These are phyloP conservation scores for Elephas maximus DNA, from an alignment of 2,113 vertebrate species.

Conservation along the genomic window DNA sequence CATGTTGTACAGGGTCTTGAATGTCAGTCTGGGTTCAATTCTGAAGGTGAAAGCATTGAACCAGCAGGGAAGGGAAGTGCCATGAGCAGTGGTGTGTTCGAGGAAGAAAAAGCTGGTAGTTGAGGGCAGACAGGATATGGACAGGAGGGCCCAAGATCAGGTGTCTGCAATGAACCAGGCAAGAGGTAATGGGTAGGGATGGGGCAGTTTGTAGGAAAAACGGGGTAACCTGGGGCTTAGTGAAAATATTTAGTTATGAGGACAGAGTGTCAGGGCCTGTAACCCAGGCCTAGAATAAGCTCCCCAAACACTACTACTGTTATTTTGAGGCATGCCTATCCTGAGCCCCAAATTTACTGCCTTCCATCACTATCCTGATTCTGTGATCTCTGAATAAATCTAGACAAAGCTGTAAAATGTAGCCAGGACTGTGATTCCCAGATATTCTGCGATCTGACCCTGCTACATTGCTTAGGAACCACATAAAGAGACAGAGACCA, in stretches of 20 bases:
- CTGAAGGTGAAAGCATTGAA: background rate
- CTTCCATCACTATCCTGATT: background rate
- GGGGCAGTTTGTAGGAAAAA: background rate
- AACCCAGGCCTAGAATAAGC: background rate
- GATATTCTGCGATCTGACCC: background rate
- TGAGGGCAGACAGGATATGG: fast-evolving
- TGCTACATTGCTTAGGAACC: background rate
- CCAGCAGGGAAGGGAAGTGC: background rate
- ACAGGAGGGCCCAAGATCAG: background rate
- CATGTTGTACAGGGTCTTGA: background rate
- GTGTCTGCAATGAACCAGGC: background rate
- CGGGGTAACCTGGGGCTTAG: background rate
- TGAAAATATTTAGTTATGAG: background rate
- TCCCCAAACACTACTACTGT: background rate
- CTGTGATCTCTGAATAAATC: background rate
- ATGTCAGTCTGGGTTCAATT: background rate
- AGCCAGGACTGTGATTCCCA: background rate
- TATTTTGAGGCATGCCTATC: background rate
- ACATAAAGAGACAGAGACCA: background rate
- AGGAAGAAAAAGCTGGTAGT: background rate
- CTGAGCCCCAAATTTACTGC: background rate
- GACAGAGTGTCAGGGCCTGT: background rate
- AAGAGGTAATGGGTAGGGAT: background rate
- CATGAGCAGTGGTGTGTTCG: background rate
- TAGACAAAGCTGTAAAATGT: background rate